Conservation (phyloP, 2,888 invertebrate genomes). For the Arctia plantaginis region DNA sequence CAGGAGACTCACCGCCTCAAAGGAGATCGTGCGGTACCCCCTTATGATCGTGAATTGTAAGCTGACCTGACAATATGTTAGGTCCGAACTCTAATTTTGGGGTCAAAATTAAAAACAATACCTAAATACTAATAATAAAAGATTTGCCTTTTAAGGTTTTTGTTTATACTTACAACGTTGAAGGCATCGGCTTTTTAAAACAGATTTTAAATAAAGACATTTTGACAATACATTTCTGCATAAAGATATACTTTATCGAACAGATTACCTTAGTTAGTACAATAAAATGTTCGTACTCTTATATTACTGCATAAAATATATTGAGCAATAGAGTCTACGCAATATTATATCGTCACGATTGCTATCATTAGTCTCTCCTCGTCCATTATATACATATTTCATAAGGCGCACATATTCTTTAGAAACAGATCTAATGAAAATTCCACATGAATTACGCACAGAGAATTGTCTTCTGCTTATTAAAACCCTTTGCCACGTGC, state of each 20-base stretch:
- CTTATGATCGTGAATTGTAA: too few relatives aligned
- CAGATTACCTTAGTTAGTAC: not conserved
- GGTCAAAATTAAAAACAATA: too few relatives aligned
- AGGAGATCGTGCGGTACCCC: too few relatives aligned
- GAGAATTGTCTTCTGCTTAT: slow-evolving; percentile 42
- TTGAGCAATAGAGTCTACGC: slow-evolving; percentile 9
- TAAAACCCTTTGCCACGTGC: slow-evolving; percentile 45
- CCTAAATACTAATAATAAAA: too few relatives aligned
- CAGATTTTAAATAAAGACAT: not conserved
- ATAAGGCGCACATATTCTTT: slow-evolving; percentile 33
- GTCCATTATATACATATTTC: slow-evolving; percentile 40
- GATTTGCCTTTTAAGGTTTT: too few relatives aligned
- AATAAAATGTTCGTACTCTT: not conserved
- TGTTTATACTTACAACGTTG: too few relatives aligned
- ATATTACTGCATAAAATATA: slow-evolving; percentile 7
- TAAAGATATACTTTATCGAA: not conserved
- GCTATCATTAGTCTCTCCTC: slow-evolving; percentile 38
- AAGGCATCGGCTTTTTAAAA: too few relatives aligned
- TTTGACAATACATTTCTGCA: not conserved
- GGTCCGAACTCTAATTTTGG: too few relatives aligned
- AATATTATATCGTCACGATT: slow-evolving; percentile 18
- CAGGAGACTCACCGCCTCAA: too few relatives aligned
- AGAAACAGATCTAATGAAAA: slow-evolving; percentile 50
- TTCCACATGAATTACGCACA: slow-evolving; percentile 37
- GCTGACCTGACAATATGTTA: too few relatives aligned